phyloP scores from a whole-genome alignment of 2,888 invertebrate species.

The Cantharis rustica region DNA sequence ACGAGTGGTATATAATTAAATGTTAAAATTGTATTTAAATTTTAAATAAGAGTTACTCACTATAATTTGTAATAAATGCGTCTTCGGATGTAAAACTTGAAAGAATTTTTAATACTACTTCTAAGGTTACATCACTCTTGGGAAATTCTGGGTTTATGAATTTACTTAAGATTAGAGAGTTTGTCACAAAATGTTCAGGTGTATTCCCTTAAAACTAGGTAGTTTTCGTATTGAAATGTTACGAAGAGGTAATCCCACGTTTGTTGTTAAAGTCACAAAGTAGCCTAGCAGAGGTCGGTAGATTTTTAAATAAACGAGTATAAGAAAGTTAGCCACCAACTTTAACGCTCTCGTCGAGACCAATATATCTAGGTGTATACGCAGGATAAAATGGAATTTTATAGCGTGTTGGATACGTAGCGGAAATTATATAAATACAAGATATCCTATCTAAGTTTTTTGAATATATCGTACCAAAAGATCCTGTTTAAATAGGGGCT shows the following conservation, averaged over 20 bases:
- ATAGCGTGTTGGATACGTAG: neutral
- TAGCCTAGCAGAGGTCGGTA: constrained; percentile 31
- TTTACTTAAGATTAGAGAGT: constrained; percentile 52
- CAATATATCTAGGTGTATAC: neutral
- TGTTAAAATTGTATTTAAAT: neutral
- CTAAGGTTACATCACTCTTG: constrained; percentile 41
- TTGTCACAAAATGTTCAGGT: constrained; percentile 44
- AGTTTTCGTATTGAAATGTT: constrained; percentile 35
- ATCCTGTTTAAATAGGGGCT: constrained; percentile 24
- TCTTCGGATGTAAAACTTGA: neutral
- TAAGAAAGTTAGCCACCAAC: neutral
- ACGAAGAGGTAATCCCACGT: constrained; percentile 36
- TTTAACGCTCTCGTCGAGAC: neutral
- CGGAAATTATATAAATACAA: constrained; percentile 7
- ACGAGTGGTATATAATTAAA: neutral
- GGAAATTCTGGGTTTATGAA: constrained; percentile 53
- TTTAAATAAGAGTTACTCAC: neutral
- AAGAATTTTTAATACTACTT: neutral
- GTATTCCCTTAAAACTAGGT: constrained; percentile 39
- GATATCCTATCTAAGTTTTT: constrained; percentile 16
- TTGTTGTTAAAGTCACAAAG: constrained; percentile 37
- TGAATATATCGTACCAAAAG: constrained; percentile 13
- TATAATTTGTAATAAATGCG: neutral
- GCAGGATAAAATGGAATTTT: neutral
- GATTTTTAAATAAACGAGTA: neutral